Evolutionary conservation across 1,140 invertebrate species (phyloP), one percentile per base, ranked within the genome.

Genomic region (Trichonephila inaurata): DNA sequence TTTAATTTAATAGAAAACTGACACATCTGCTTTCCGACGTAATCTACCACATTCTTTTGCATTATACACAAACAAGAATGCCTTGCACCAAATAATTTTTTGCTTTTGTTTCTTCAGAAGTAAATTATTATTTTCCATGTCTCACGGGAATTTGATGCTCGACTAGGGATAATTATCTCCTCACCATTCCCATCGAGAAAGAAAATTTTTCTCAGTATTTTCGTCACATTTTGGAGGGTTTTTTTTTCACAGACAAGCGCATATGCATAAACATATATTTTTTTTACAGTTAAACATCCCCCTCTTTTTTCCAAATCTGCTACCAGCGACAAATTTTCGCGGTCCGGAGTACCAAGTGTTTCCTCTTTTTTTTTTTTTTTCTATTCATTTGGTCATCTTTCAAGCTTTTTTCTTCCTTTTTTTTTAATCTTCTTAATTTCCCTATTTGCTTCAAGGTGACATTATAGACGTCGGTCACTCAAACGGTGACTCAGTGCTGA

Each of bases 371-470:
- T 77, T 77, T 16, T 2, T 40, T 40, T 77, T 77, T 77, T 4
- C 33, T 4, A 77, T 77, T 77, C 28, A 77, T 28, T 19, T 33
- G 14, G 33, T 77, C 33, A 77, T 33, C 72, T 77, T 77, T 12
- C 28, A 77, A 33, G 18, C 16, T 18, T 77, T 18, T 18, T 77
- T 69, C n/a, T 21, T 40, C 14, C 24, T 72, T 14, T 40, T 40
- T 40, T 40, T 40, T 40, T 40, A 40, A 40, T 40, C 33, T 18
- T 7, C 33, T 77, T 40, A 77, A 77, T 77, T 77, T 77, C 72
- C 72, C 33, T 77, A 77, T 77, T 77, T 77, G 14, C 72, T 77
- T 77, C 72, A 77, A 77, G 72, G 72, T 40, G 72, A 77, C 72
- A 40, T 28, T 7, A 77, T 33, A 77, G 72, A 77, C 72, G 72